Evolutionary conservation across 2,888 invertebrate species (phyloP), one percentile per base, ranked within the genome.

Genomic region (Lasioglossum vierecki): DNA sequence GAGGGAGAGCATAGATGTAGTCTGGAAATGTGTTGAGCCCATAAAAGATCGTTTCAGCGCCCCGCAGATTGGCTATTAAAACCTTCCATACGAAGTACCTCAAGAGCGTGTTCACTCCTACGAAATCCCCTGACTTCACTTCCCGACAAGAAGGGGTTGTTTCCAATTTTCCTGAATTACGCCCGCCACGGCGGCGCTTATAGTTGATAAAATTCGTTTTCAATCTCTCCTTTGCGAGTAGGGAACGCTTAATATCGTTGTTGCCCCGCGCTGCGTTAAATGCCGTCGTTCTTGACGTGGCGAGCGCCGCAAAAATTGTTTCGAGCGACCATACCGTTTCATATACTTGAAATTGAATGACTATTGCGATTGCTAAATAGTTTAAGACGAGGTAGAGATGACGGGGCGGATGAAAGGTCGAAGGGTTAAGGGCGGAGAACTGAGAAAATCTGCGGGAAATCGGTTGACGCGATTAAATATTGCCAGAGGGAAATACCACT

Each of bases 91-190:
- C 89, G 88, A 91, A 86, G 90, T 88, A 88, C 88, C 87, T 83
- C 89, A 89, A 88, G 89, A 89, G 87, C 82, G 71, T 77, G 84
- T 82, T 84, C 85, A 84, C 88, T 87, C 88, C 88, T 82, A 76
- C 82, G 83, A 87, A 88, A 91, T 89, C 89, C 89, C 89, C 88
- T 86, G 87, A 88, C 87, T 82, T 83, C 88, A 83, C 85, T 84
- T 68, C 79, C 82, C 85, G 85, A 66, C 86, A 87, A 88, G 87
- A 91, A 92, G 91, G 91, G 91, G 91, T 91, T 92, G 92, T 92
- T 91, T 92, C 88, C 91, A 92, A 91, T 91, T 92, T 92, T 92
- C 92, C 89, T 88, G 88, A 89, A 92, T 92, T 92, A 90, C 89
- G 78, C 83, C 76, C 86, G 82, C 80, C 76, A 82, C 84, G 85